Percentiles rank a stretch among this genome's conserved stretches.
These are phyloP conservation scores for Chelidonichthys spinosus DNA, from an alignment of 2,797 vertebrate genomes.

Conservation along the genomic window DNA sequence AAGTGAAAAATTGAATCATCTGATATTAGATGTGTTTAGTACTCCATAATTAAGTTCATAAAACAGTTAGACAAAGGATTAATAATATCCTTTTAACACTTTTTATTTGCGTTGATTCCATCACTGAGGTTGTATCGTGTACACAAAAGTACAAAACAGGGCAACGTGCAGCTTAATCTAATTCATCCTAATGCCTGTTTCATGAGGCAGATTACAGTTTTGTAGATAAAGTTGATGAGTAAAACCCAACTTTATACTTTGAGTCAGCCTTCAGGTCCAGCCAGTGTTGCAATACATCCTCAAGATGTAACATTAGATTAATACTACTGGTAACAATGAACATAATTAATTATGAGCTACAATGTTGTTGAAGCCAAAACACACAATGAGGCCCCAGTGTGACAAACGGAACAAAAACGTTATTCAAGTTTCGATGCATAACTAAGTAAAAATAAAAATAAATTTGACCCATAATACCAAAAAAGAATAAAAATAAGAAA, in stretches of 20 bases:
- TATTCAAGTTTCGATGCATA: not conserved
- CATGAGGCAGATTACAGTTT: not conserved
- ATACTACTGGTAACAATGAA: conserved; percentile 9
- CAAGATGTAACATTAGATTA: not conserved
- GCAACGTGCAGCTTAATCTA: not conserved
- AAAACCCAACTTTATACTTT: not conserved
- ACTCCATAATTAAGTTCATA: not conserved
- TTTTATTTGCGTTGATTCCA: not conserved
- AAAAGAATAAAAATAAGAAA: conserved; percentile 4
- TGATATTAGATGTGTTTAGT: not conserved
- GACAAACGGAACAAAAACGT: not conserved
- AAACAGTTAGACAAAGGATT: not conserved
- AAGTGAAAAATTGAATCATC: not conserved
- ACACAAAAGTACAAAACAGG: not conserved
- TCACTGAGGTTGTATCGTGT: not conserved
- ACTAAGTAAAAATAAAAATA: not conserved
- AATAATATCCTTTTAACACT: too few relatives aligned
- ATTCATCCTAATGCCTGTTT: not conserved
- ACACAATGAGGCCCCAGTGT: conserved; percentile 32
- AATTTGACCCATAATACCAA: not conserved
- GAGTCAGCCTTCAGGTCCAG: not conserved
- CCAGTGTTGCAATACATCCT: not conserved
- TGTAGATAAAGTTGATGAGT: not conserved
- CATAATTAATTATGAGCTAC: not conserved
- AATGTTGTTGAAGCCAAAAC: not conserved